Conservation (phyloP, 2,888 invertebrate species). For the Acleris emargana region DNA sequence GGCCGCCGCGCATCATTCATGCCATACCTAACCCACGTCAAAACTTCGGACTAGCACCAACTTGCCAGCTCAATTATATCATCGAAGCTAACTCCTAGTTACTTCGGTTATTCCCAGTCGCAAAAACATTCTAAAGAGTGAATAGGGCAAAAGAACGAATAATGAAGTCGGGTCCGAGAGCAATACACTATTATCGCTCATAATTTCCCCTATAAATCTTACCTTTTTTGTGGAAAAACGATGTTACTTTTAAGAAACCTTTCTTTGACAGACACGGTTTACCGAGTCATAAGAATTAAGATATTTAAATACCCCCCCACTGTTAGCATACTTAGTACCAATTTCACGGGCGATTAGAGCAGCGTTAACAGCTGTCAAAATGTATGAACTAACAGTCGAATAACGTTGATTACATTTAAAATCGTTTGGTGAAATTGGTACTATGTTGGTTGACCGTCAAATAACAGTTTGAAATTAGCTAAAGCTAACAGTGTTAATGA, state of each 20-base stretch:
- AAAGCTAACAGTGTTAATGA: no score
- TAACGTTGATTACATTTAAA: no score
- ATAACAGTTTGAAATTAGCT: background rate
- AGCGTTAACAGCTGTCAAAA: no score
- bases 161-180: slow-evolving; percentile 42
- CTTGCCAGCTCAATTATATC: slow-evolving; percentile 1
- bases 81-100: background rate
- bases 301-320: background rate
- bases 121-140: slow-evolving; percentile 17
- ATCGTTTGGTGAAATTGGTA: no score
- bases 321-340: no score
- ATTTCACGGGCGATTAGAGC: no score
- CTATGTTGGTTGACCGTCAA: background rate
- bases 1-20: slow-evolving; percentile 47
- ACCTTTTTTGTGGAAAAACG: slow-evolving; percentile 19
- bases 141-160: slow-evolving; percentile 19
- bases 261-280: slow-evolving; percentile 8
- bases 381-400: no score
- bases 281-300: slow-evolving; percentile 4
- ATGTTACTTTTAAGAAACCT: slow-evolving; percentile 18
- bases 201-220: slow-evolving; percentile 53
- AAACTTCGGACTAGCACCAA: slow-evolving; percentile 18
- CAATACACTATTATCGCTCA: slow-evolving; percentile 47
- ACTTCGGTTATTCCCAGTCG: slow-evolving; percentile 6
- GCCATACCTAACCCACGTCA: slow-evolving; percentile 48